Conservation (phyloP, 37 sponge, comb jelly and placozoan species). For the Chondrilla cf. caribensis region DNA sequence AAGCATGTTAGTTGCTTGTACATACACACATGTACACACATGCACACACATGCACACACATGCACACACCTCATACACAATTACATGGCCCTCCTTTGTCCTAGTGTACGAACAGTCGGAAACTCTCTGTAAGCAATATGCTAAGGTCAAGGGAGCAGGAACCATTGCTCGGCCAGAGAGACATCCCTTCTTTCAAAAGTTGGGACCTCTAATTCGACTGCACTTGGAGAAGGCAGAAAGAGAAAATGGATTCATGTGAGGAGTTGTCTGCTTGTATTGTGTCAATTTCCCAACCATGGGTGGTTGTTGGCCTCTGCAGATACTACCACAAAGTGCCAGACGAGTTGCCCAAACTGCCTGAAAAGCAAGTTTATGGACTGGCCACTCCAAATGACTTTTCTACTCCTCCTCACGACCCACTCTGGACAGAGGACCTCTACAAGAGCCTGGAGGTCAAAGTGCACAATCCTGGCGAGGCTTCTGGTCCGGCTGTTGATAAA, state of each 20-base stretch:
- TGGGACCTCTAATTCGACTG: conserved; percentile 81
- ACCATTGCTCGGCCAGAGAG: conserved; percentile 83
- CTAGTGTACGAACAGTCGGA: conserved; percentile 78
- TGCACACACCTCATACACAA: too few relatives aligned
- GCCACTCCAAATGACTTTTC: conserved; percentile 90
- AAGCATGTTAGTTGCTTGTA: conserved; percentile 62
- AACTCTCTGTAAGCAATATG: conserved; percentile 86
- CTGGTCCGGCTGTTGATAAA: conserved; percentile 45
- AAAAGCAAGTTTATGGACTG: conserved; percentile 85
- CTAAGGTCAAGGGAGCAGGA: conserved; percentile 79
- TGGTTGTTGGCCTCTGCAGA: too few relatives aligned
- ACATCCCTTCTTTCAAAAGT: conserved; percentile 96
- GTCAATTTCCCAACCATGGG: neutral
- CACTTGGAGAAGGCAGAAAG: conserved; percentile 84
- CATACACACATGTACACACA: neutral
- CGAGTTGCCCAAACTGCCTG: conserved; percentile 74
- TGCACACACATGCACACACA: neutral
- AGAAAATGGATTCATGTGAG: conserved; percentile 89
- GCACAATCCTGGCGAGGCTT: conserved; percentile 6
- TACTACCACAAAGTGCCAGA: conserved; percentile 96
- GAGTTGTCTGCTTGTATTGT: too few relatives aligned
- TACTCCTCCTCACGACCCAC: conserved; percentile 82
- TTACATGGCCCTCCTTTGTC: neutral
- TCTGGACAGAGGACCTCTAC: conserved; percentile 93
- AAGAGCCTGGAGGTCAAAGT: conserved; percentile 54